phyloP scores from a whole-genome alignment of 1,140 invertebrate genomes.

The Drosophila guanche region DNA sequence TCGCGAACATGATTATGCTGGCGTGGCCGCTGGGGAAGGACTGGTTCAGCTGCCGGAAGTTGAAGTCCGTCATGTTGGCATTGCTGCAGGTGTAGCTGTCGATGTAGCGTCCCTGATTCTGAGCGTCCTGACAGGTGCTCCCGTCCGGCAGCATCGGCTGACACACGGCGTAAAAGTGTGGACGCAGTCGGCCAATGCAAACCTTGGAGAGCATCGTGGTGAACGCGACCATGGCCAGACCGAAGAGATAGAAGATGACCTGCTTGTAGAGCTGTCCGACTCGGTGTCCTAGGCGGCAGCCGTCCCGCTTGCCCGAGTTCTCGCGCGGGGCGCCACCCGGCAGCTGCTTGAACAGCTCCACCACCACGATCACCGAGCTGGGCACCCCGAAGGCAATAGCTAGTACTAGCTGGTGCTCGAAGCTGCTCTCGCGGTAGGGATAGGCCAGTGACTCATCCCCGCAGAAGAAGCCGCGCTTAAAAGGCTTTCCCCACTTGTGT shows the following conservation, averaged over 20 bases:
- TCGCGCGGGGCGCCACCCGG: conserved; percentile 32
- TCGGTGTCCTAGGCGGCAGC: conserved; percentile 84
- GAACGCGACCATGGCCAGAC: conserved; percentile 90
- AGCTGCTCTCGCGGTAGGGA: conserved; percentile 90
- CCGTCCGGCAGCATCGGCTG: conserved; percentile 85
- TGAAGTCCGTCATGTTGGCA: conserved; percentile 84
- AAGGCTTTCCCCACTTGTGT: conserved; percentile 86
- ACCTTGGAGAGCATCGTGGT: conserved; percentile 95
- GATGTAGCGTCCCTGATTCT: conserved; percentile 87
- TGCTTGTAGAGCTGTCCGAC: conserved; percentile 88
- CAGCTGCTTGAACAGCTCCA: conserved; percentile 76
- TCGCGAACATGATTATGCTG: conserved; percentile 90
- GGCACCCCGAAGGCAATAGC: conserved; percentile 51
- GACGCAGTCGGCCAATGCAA: conserved; percentile 93
- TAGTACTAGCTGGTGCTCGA: conserved; percentile 78
- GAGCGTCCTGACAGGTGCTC: conserved; percentile 84
- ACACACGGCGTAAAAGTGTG: conserved; percentile 94
- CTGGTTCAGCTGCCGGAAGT: conserved; percentile 88
- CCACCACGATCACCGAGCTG: conserved; percentile 60
- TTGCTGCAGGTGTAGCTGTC: conserved; percentile 87
- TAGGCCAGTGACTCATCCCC: conserved; percentile 96
- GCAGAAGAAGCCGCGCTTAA: conserved; percentile 96
- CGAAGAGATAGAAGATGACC: conserved; percentile 93
- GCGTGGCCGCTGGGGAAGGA: conserved; percentile 93
- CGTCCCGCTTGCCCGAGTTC: conserved; percentile 25